A percentile compares a stretch with the other conserved stretches of the same genome.
Evolutionary conservation across 2,797 vertebrate genomes (phyloP).

Genomic region (Podarcis lilfordi): DNA sequence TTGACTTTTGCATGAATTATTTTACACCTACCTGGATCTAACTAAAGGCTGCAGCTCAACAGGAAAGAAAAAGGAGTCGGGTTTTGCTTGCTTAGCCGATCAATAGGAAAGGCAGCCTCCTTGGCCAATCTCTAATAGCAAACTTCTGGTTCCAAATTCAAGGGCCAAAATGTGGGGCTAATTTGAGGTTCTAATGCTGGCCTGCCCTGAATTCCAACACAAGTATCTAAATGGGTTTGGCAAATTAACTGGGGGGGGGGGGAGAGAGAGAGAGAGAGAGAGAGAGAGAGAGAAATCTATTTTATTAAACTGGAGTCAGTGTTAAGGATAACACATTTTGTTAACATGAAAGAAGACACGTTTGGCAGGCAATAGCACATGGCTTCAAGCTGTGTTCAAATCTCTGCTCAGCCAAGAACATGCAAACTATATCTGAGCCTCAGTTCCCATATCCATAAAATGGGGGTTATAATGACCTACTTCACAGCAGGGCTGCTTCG

Average conservation of each 20-base stretch:
- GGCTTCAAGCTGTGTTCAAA: background rate
- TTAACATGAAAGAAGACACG: background rate
- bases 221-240: background rate
- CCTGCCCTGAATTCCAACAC: background rate
- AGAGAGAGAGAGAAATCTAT: background rate
- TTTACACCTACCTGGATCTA: background rate
- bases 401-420: background rate
- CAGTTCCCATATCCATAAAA: background rate
- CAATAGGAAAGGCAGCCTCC: background rate
- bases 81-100: background rate
- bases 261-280: no score
- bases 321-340: background rate
- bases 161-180: background rate
- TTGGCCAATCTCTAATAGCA: background rate
- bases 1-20: background rate
- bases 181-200: background rate
- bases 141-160: background rate
- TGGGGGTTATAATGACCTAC: background rate
- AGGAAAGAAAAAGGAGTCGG: background rate
- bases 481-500: background rate
- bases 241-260: no score
- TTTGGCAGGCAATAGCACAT: background rate
- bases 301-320: background rate
- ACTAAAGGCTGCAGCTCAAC: conserved; percentile 5
- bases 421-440: background rate